Base-by-base conservation (phyloP, 2,888 invertebrate genomes). In the Chalcis sispes region DNA sequence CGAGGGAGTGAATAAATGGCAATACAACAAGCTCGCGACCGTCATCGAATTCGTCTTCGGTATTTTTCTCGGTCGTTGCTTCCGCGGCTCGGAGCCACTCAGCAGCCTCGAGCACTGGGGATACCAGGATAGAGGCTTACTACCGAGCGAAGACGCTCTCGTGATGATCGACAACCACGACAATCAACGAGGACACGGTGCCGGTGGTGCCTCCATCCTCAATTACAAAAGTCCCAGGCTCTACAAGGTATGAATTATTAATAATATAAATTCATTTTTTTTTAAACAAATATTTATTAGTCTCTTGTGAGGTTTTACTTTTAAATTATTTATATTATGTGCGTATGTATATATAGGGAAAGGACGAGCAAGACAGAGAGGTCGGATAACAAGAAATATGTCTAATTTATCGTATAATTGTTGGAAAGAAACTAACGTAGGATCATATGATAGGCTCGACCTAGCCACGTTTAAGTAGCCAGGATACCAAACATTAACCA, bases 21-120 rank as follows among this genome's bases (percentile, higher is more conserved):
- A 90, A 32, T 90, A 91, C 79, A 87, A 82, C 0, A 79, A 80
- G 3, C 83, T 90, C 7, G 91, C 90, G 0, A 82, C 92, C 0
- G 94, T 96, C 13, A 95, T 96, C 0, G 97, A 96, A 86, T 96
- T 96, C 87, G 89, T 89, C 65, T 91, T 89, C 80, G 90, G 91
- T 18, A 76, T 83, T 78, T 84, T 85, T 59, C 77, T 90, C 15
- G 88, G 88, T 1, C 32, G 65, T 2, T 77, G 77, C 71, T 88
- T 89, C 78, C 80, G 86, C n/a, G 83, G 85, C 36, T 72, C 82
- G 46, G 85, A 89, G 62, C 78, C 82, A 1, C 80, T 88, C 1
- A 84, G 83, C 25, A 83, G 79, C 29, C 77, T 88, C 40, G 56
- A 72, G 25, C 82, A 81, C 46, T 86, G 83, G 82, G 86, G 85